Evolutionary conservation across 2,888 invertebrate genomes (phyloP).

Genomic region (Ceriagrion tenellum): DNA sequence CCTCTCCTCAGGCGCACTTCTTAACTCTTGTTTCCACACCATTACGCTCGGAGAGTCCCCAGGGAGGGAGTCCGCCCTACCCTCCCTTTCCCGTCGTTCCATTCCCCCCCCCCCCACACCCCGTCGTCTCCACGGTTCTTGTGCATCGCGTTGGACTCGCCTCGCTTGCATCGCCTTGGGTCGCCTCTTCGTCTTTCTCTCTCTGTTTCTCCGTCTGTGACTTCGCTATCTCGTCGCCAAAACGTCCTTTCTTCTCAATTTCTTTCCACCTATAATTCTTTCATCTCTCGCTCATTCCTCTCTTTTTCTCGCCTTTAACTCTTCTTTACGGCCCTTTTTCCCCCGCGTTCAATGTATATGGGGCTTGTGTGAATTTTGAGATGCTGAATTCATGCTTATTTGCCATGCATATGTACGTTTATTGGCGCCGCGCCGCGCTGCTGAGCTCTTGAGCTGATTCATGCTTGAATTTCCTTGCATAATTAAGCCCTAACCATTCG

Average conservation of each 20-base stretch:
- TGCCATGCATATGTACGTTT: background rate
- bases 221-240: background rate
- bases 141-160: background rate
- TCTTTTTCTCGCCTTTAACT: background rate
- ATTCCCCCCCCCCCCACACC: background rate
- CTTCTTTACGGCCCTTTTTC: background rate
- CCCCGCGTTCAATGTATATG: background rate
- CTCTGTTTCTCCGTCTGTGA: background rate
- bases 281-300: background rate
- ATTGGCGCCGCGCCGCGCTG: background rate
- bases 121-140: background rate
- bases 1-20: background rate
- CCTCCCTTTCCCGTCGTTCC: background rate
- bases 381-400: background rate
- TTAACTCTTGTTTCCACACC: constrained; percentile 9
- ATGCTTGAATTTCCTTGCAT: background rate
- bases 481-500: too few relatives aligned
- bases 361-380: background rate
- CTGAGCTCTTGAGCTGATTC: background rate
- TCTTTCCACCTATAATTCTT: background rate
- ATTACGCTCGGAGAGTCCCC: background rate
- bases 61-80: background rate
- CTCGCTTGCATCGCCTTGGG: constrained; percentile 5
- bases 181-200: background rate
- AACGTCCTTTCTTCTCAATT: too few relatives aligned